A percentile compares a stretch with the other conserved stretches of the same genome.
These are phyloP conservation scores for Muschampia plurimacula DNA, from an alignment of 2,888 invertebrate species.

Conservation along the genomic window DNA sequence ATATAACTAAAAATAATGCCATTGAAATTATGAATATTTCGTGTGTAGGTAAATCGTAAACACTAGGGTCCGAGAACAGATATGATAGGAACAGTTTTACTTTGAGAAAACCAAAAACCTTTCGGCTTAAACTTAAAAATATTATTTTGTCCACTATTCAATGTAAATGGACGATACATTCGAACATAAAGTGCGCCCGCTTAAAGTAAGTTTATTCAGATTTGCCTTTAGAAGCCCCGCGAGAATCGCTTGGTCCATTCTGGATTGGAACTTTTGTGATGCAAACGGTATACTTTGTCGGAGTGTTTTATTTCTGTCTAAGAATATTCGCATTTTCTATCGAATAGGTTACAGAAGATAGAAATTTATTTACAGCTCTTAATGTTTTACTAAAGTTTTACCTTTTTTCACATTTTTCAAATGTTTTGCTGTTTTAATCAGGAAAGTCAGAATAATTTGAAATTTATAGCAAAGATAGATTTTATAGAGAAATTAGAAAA, in stretches of 20 bases:
- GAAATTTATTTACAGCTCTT: not conserved
- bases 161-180: constrained; percentile 8
- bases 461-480: no score
- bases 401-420: no score
- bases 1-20: no score
- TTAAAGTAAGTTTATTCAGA: constrained; percentile 19
- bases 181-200: constrained; percentile 7
- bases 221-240: constrained; percentile 11
- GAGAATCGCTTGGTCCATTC: constrained; percentile 6
- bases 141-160: constrained; percentile 2
- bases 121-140: not conserved
- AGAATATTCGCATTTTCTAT: constrained; percentile 1
- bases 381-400: not conserved
- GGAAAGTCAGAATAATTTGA: no score
- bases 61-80: no score
- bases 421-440: no score
- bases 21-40: no score
- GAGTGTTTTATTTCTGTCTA: constrained; percentile 6
- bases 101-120: not conserved
- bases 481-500: no score
- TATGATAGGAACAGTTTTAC: no score
- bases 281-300: constrained; percentile 17
- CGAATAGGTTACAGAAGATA: not conserved
- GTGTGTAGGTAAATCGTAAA: no score
- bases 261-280: constrained; percentile 22